Base-by-base conservation (phyloP, 2,888 invertebrate species). In the Cabera pusaria region DNA sequence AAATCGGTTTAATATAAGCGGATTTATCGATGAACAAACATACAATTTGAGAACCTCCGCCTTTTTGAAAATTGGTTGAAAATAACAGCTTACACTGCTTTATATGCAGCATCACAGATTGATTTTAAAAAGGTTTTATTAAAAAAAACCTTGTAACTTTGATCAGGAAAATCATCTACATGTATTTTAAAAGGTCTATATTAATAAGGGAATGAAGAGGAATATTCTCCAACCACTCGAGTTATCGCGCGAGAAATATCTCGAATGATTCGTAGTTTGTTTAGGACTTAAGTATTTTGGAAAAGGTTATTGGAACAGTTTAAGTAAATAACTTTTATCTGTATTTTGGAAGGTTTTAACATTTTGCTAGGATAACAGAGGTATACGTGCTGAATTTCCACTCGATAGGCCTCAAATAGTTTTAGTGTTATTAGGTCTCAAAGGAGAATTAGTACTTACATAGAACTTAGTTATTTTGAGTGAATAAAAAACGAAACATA, bases 201-300 rank as follows among this genome's bases (percentile, higher is more conserved):
- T 82, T 80, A 79, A 82, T 81, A 81, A 78, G 65, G 71, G 64
- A 80, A 80, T 78, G 76, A 73, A 66, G 41, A 25, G 36, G 50
- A 21, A 37, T 29, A 77, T 74, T 69, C 52, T 58, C 43, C 42
- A 53, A 56, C 40, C 48, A 41, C 18, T 47, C 56, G 62, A 62
- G 49, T 49, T 58, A 57, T 57, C 63, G 49, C 20, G 17, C 31
- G 44, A 58, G 67, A 64, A 47, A 64, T 44, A 39, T 53, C 22
- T 37, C 52, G 49, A 27, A 33, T 26, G 31, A 34, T 48, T 41
- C 26, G 31, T 26, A 34, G 48, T 50, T 53, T 53, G 34, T 46
- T 48, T 48, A 53, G 50, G 50, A 42, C 31, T 29, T 31, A n/a
- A n/a, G 24, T 38, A 25, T 38, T 38, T 34, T 34, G 25, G 29